Evolutionary conservation across 2,888 invertebrate species (phyloP), one percentile per base, ranked within the genome.

Genomic region (Synanthedon vespiformis): DNA sequence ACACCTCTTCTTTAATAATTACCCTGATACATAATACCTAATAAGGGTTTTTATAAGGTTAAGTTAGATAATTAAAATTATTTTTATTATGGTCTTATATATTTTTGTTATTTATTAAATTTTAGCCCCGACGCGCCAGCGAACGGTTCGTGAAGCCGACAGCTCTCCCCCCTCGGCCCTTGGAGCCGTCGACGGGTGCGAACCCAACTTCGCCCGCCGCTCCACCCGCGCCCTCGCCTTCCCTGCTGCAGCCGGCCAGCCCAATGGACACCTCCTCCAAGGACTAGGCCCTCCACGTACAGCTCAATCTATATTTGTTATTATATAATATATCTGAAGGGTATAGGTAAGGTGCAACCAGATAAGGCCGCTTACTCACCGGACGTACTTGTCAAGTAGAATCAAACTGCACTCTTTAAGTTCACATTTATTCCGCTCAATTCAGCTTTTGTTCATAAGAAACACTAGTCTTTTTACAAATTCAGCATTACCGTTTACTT

Each of bases 111-210:
- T 27, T 27, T 41, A 14, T 53, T 49, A 34, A 82, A 61, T 66
- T 82, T 59, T 69, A 90, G 91, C 86, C 89, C 60, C 90, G 93
- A 58, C 90, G 93, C 51, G 87, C 93, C 44, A 92, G 92, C 65
- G 95, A 95, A 74, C 90, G 95, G 63, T 95, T 95, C 72, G 93
- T 95, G 56, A 95, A 95, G 78, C 95, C 95, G 56, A 95, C 95
- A 58, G 84, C 85, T 59, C 82, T 86, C 61, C 74, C 88, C 60
- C 77, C 89, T 1, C 89, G 88, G 40, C 72, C 74, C 50, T 59
- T 66, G 49, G 56, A 62, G 53, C 51, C 54, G 55, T 54, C 60
- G 53, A 48, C 58, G 52, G 59, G 60, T 50, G 54, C 59, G 55
- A 53, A 41, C 57, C 55, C 56, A 53, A 57, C 40, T 58, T 51